phyloP scores from a whole-genome alignment of 2,797 vertebrate genomes.

The Loriculus beryllinus region DNA sequence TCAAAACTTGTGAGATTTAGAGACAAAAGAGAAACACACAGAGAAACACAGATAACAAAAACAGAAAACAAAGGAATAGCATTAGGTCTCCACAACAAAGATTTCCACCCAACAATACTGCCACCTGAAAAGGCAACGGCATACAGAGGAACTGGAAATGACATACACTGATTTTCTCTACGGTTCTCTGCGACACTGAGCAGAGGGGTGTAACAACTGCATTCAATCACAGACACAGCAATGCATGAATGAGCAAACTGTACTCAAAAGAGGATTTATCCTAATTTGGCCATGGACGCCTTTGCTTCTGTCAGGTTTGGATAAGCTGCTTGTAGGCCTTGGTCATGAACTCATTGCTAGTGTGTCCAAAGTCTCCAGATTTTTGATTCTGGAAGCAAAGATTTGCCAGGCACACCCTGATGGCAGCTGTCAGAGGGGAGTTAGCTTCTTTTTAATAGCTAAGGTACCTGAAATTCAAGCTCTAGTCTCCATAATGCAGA shows the following conservation, averaged over 20 bases:
- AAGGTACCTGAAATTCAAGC: slow-evolving; percentile 74
- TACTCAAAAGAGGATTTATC: background rate
- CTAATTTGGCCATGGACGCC: background rate
- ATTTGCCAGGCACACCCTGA: slow-evolving; percentile 25
- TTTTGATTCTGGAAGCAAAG: slow-evolving; percentile 31
- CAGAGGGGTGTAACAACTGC: background rate
- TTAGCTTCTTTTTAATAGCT: slow-evolving; percentile 64
- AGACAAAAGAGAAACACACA: background rate
- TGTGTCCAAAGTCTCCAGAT: background rate
- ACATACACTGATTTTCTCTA: background rate
- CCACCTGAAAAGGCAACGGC: background rate
- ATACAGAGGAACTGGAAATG: background rate
- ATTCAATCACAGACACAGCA: background rate
- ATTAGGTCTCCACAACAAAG: background rate
- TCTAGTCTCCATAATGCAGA: slow-evolving; percentile 53
- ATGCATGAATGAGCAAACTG: background rate
- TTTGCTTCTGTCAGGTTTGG: background rate
- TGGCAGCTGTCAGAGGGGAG: slow-evolving; percentile 62
- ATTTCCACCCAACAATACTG: background rate
- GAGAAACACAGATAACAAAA: background rate
- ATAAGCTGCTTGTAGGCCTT: background rate
- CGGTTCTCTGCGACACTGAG: background rate
- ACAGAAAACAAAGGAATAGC: background rate
- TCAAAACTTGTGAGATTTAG: background rate
- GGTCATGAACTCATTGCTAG: background rate